A percentile compares a stretch with the other conserved stretches of the same genome.
Conservation (phyloP, 2,888 invertebrate genomes). For the Brachyopa scutellaris region DNA sequence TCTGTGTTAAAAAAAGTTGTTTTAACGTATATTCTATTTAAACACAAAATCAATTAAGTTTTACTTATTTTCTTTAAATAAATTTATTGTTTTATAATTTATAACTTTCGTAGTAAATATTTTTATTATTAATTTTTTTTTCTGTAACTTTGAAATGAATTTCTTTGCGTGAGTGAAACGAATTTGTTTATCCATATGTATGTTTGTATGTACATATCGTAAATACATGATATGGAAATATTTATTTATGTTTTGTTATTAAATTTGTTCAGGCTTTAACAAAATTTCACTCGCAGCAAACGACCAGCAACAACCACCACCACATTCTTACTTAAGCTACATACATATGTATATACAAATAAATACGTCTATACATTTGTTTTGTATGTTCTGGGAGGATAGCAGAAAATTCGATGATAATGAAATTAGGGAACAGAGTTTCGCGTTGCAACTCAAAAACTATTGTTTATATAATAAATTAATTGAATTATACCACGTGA, state of each 20-base stretch:
- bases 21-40: constrained; percentile 41
- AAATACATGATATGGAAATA: no score
- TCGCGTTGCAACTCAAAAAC: no score
- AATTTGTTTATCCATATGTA: neutral
- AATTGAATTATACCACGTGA: no score
- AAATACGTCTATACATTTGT: no score
- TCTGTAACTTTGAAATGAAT: neutral
- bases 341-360: constrained; percentile 12
- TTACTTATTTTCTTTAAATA: constrained; percentile 17
- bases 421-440: no score
- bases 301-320: constrained; percentile 48
- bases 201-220: neutral
- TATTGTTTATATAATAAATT: no score
- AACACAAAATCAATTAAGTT: neutral
- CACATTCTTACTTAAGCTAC: constrained; percentile 57
- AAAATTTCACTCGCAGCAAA: constrained; percentile 19
- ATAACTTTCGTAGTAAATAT: constrained; percentile 24
- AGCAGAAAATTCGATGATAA: no score
- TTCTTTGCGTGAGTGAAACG: neutral
- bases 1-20: constrained; percentile 59
- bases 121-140: constrained; percentile 3
- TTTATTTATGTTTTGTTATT: neutral
- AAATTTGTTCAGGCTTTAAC: constrained; percentile 1
- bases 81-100: constrained; percentile 56
- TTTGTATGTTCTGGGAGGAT: no score